Evolutionary conservation across 2,797 vertebrate genomes (phyloP).

Genomic region (Streptopelia turtur): DNA sequence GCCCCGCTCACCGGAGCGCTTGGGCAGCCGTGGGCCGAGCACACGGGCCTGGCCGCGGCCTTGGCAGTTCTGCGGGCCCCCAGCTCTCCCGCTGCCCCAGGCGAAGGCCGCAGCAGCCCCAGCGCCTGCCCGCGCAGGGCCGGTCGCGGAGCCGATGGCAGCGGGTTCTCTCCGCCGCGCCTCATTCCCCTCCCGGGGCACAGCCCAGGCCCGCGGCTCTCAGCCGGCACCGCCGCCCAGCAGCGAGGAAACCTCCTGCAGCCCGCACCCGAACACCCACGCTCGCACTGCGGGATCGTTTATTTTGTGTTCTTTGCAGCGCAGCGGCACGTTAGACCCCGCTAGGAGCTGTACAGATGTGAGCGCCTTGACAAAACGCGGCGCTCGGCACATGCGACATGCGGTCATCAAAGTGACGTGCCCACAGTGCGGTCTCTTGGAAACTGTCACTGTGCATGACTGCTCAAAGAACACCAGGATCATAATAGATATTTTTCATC

Average conservation of each 20-base stretch:
- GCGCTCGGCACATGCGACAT: rapidly evolving
- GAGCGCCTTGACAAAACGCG: not conserved
- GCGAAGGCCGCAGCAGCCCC: not conserved
- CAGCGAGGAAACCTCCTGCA: not conserved
- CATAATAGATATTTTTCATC: not conserved
- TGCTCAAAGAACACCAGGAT: not conserved
- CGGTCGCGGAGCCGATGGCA: not conserved
- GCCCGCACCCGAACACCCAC: rapidly evolving
- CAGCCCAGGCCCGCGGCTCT: not conserved
- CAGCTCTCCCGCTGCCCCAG: rapidly evolving
- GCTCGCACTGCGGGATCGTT: rapidly evolving
- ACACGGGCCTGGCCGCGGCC: not conserved
- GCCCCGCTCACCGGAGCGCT: not conserved
- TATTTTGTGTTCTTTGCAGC: not conserved
- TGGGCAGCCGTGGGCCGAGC: not conserved
- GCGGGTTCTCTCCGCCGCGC: not conserved
- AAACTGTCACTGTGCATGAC: not conserved
- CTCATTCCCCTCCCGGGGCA: not conserved
- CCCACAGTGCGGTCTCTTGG: not conserved
- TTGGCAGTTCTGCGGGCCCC: not conserved
- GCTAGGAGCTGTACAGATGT: rapidly evolving
- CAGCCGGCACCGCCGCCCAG: not conserved
- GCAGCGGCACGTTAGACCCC: rapidly evolving
- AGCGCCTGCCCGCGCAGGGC: rapidly evolving
- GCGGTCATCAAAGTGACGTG: not conserved